Evolutionary conservation across 2,888 invertebrate species (phyloP), one percentile per base, ranked within the genome.

Genomic region (Ormia ochracea): DNA sequence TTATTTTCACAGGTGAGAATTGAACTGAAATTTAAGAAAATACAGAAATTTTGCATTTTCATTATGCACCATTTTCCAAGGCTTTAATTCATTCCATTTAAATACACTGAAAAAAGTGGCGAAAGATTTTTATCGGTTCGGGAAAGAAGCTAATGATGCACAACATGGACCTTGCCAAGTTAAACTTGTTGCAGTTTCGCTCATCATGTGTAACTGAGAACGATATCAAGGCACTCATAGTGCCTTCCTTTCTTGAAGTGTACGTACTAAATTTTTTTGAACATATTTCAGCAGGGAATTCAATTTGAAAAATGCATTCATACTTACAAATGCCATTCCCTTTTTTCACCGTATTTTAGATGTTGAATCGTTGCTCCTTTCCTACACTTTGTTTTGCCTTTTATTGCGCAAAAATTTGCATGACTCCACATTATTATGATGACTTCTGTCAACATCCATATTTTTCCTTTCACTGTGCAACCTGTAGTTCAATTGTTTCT

Each of bases 371-470:
- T 50, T 48, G 33, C 56, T 63, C 38, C 6, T 33, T 14, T 69
- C 63, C 23, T 33, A 23, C 54, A 54, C 59, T 48, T 38, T 36
- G 38, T 70, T 75, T 31, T 7, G 54, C n/a, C 50, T 75, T 70
- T 72, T 59, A 14, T 74, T 69, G 48, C 50, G 33, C 26, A 48
- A 36, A 79, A 76, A 80, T 80, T 80, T 72, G 76, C 80, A 80
- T 80, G 76, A 80, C 80, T 72, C 56, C 56, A 41, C 38, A 80
- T 80, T 75, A 80, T 76, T 80, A 80, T 80, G 80, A 80, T 80
- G 80, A 80, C 76, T 80, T 80, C 76, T 76, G 80, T 80, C 80
- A 80, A 76, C 76, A 80, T 80, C 68, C 36, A 80, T 61, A 63
- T 59, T 75, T 33, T 26, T 43, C 33, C 10, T 43, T 19, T 48